Evolutionary conservation across 2,797 vertebrate species (phyloP).

Genomic region (Hoplostethus atlanticus): DNA sequence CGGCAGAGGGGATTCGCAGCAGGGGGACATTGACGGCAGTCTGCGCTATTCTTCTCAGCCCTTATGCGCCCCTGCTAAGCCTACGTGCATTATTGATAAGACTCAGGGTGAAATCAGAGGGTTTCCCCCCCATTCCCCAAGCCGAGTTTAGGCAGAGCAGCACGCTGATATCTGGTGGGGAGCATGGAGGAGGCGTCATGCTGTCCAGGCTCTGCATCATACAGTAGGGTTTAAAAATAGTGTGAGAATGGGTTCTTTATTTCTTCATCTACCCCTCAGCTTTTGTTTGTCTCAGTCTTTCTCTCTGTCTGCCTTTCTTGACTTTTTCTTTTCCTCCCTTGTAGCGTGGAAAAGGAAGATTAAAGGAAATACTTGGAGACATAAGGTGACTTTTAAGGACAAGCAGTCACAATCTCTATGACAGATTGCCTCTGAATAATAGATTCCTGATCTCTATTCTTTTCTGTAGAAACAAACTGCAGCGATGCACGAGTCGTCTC

Average conservation of each 20-base stretch:
- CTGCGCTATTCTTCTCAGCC: conserved; percentile 23
- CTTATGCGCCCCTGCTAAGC: conserved; percentile 31
- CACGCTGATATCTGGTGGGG: conserved; percentile 6
- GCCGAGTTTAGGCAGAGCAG: conserved; percentile 5
- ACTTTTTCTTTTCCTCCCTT: conserved; percentile 13
- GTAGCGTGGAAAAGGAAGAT: conserved; percentile 34
- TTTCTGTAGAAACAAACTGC: conserved; percentile 21
- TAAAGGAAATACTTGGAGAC: conserved; percentile 39
- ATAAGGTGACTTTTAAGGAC: conserved; percentile 45
- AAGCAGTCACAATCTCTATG: conserved; percentile 39
- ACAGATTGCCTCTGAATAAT: conserved; percentile 62
- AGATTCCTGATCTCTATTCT: conserved; percentile 32
- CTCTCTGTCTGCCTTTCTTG: not conserved
- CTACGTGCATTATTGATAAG: conserved; percentile 66
- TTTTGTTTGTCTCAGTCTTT: not conserved
- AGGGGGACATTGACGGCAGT: conserved; percentile 24
- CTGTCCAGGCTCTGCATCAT: conserved; percentile 14
- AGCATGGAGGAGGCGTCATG: conserved; percentile 3
- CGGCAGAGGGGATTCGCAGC: conserved; percentile 29
- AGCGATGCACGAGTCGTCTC: not conserved
- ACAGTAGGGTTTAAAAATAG: not conserved
- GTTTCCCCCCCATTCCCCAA: conserved; percentile 29
- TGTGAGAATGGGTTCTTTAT: conserved; percentile 1
- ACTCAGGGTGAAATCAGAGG: conserved; percentile 39
- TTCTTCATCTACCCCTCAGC: not conserved